Evolutionary conservation across 2,797 vertebrate genomes (phyloP), one percentile per base, ranked within the genome.

Genomic region (Echeneis naucrates): DNA sequence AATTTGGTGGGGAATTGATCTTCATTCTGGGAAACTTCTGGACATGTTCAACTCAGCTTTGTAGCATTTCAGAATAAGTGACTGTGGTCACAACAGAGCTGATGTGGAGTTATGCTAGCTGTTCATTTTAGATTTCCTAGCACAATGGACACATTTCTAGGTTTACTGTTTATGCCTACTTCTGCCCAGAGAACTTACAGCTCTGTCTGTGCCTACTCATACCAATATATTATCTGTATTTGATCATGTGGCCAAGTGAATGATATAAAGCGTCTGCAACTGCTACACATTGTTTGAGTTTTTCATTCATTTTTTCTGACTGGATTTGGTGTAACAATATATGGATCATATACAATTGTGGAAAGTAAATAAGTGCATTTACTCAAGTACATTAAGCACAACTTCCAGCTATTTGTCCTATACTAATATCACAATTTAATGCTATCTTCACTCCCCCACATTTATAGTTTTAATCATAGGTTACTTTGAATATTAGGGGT

Each of bases 251-350:
- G 30, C 4, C 64, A 4, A 19, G 33, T n/a, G 55, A 68, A 61
- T 70, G 54, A 73, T 88, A 74, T 86, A 90, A 91, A 90, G 52
- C 19, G 56, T 84, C 86, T 83, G 77, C 35, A 86, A 44, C 55
- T 16, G 5, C 8, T 11, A 11, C 17, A 1, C 56, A n/a, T 24
- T 23, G 0, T 1, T 56, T 27, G 14, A 14, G 3, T n/a, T 35
- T 56, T 2, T 33, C 21, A 52, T 3, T 56, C 2, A 1, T 11
- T 0, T 17, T 59, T 19, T 42, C 16, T 17, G 14, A 16, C 37
- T 37, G 7, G 33, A 11, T 7, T 35, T 35, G 10, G 8, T 37
- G 3, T 35, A 32, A 32, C 32, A 32, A 32, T 13, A 13, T 38
- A 38, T 16, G 16, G 13, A 40, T 40, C 38, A 16, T 40, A n/a